Percentiles rank a stretch among this genome's conserved stretches.
phyloP scores from a whole-genome alignment of 2,113 vertebrate genomes.

The Mesoclemmys tuberculata region DNA sequence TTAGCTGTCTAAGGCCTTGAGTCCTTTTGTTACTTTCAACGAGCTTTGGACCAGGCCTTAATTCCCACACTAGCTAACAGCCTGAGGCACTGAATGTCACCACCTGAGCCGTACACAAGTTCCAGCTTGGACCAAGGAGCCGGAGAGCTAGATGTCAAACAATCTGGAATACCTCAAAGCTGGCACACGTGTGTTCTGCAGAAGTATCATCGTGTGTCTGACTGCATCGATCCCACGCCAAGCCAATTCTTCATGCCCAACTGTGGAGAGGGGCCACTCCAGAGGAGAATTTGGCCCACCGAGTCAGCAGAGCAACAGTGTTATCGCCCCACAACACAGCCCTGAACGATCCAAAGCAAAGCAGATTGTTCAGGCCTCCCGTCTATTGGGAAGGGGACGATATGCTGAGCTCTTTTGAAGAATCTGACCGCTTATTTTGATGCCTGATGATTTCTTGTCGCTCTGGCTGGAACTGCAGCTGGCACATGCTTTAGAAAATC shows the following conservation, averaged over 20 bases:
- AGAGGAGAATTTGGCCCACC: constrained; percentile 65
- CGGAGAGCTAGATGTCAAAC: constrained; percentile 30
- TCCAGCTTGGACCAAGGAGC: no score
- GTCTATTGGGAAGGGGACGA: not conserved
- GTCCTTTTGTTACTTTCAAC: constrained; percentile 4
- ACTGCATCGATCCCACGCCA: constrained; percentile 51
- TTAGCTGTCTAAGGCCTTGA: not conserved
- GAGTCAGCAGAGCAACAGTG: constrained; percentile 61
- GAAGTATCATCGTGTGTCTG: constrained; percentile 59
- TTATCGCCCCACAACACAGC: constrained; percentile 28
- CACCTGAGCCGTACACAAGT: constrained; percentile 47
- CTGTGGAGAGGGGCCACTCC: constrained; percentile 56
- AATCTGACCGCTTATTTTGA: constrained; percentile 18
- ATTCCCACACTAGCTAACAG: constrained; percentile 48
- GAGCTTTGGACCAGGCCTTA: constrained; percentile 48
- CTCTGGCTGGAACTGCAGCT: not conserved
- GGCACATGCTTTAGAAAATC: constrained; percentile 26
- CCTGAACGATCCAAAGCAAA: not conserved
- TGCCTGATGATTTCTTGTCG: not conserved
- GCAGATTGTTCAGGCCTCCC: constrained; percentile 39
- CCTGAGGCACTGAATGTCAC: not conserved
- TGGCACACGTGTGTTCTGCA: constrained; percentile 54
- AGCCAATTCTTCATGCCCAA: constrained; percentile 69
- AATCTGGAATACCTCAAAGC: constrained; percentile 53
- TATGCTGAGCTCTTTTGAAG: not conserved